Evolutionary conservation across 2,797 vertebrate genomes (phyloP).

Genomic region (Enteromius fasciolatus): DNA sequence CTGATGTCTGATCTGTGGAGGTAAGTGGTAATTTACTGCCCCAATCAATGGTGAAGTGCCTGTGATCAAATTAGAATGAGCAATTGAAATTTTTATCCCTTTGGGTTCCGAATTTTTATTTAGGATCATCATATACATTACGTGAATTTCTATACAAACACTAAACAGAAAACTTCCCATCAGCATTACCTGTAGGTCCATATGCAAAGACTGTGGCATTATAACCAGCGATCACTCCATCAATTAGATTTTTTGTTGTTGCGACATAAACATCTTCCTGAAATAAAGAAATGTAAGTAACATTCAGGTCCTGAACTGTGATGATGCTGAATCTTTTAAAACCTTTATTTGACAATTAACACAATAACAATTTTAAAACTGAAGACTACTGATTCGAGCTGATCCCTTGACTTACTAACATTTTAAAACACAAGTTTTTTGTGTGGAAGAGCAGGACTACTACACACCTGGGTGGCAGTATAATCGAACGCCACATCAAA

Average conservation of each 20-base stretch:
- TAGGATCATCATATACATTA: neutral
- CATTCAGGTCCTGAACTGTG: neutral
- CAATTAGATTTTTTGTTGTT: conserved; percentile 87
- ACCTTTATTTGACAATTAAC: neutral
- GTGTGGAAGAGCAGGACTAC: neutral
- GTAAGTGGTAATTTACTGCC: neutral
- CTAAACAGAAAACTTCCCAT: neutral
- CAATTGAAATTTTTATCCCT: neutral
- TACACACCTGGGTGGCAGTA: conserved; percentile 81
- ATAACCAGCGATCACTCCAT: conserved; percentile 89
- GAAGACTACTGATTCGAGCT: neutral
- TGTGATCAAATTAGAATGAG: neutral
- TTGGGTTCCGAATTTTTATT: neutral
- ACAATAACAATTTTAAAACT: neutral
- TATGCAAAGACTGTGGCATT: conserved; percentile 93
- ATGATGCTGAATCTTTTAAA: neutral
- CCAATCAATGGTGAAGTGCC: neutral
- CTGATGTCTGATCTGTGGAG: neutral
- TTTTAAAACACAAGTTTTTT: neutral
- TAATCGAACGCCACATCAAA: conserved; percentile 90
- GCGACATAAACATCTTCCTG: conserved; percentile 90
- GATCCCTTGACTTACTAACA: neutral
- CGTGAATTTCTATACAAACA: neutral
- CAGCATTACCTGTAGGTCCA: conserved; percentile 86
- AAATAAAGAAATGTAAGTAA: neutral